A percentile compares a stretch with the other conserved stretches of the same genome.
Evolutionary conservation across 1,140 invertebrate genomes (phyloP).

Genomic region (Procambarus clarkii): DNA sequence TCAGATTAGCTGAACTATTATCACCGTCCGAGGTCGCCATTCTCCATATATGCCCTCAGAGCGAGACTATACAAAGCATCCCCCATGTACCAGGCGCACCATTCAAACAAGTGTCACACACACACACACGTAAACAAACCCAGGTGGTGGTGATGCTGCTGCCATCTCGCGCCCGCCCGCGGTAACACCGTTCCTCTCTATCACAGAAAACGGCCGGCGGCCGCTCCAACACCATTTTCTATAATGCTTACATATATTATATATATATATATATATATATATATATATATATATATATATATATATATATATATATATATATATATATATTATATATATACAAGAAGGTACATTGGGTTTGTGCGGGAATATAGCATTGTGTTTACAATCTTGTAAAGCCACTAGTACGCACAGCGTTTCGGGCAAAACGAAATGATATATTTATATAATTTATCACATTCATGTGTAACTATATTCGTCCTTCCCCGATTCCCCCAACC

Average conservation of each 20-base stretch:
- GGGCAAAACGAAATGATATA: too few species aligned
- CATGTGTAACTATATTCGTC: too few species aligned
- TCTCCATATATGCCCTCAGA: neutral
- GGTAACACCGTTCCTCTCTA: neutral
- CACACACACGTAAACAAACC: conserved; percentile 53
- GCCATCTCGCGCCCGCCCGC: conserved; percentile 14
- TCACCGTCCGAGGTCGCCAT: conserved; percentile 18
- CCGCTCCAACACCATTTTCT: neutral
- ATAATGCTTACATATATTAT: neutral
- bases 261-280: neutral
- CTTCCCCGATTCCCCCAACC: too few species aligned
- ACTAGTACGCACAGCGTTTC: too few species aligned
- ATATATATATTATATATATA: too few species aligned
- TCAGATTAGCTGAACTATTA: conserved; percentile 39
- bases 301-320: neutral
- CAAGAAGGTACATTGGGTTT: too few species aligned
- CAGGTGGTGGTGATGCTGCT: neutral
- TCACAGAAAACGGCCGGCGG: neutral
- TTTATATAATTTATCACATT: too few species aligned
- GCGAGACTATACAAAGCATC: neutral
- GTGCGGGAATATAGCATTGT: too few species aligned
- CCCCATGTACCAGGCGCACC: neutral
- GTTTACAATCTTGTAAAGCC: too few species aligned
- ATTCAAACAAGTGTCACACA: conserved; percentile 48
- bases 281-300: neutral